phyloP scores from a whole-genome alignment of 2,113 vertebrate genomes.

The Alectura lathami region DNA sequence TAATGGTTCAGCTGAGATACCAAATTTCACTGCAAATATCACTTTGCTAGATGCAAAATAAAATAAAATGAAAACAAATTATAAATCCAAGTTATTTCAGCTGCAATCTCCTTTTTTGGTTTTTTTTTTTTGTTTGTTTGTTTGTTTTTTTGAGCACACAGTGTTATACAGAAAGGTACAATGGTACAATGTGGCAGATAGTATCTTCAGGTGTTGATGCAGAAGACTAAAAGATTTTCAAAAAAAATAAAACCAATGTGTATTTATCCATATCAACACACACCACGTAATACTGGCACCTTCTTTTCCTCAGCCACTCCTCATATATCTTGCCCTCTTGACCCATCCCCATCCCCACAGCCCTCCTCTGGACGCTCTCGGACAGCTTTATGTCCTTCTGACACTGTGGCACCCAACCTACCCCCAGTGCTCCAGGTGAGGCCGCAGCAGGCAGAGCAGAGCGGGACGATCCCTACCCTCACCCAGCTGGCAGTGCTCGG shows the following conservation, averaged over 20 bases:
- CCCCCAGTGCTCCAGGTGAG: neutral
- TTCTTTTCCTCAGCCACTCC: neutral
- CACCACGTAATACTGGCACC: neutral
- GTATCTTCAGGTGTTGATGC: neutral
- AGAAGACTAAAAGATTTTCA: neutral
- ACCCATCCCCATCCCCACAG: neutral
- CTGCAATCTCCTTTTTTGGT: neutral
- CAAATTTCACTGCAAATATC: conserved; percentile 8
- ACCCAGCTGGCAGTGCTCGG: neutral
- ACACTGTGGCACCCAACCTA: neutral
- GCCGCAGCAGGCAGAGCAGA: neutral
- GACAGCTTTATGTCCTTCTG: neutral
- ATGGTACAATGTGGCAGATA: neutral
- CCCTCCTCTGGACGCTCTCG: neutral
- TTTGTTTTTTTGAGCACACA: neutral
- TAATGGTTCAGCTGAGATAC: conserved; percentile 37
- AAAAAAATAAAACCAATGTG: neutral
- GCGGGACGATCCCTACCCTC: neutral
- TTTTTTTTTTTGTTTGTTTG: no score
- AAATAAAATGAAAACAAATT: neutral
- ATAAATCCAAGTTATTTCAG: neutral
- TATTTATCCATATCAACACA: neutral
- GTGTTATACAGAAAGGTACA: neutral
- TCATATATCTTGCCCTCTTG: neutral
- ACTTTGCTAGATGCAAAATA: neutral